Conservation (phyloP, 2,888 invertebrate species). For the Loripinus fragilis region DNA sequence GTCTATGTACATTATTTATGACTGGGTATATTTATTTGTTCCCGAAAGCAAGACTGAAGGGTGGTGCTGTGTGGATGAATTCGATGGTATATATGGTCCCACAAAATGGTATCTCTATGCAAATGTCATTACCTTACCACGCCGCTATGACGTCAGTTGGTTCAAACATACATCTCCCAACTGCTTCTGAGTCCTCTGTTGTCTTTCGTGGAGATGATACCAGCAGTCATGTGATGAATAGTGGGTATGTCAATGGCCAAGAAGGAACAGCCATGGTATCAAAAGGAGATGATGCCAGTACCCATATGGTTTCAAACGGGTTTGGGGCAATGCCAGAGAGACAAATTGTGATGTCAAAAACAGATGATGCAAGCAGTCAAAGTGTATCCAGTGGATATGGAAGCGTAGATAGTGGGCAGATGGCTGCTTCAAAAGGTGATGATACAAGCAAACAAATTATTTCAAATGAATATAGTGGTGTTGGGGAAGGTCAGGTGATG, state of each 20-base stretch:
- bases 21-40: neutral
- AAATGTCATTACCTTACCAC: neutral
- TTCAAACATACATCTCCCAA: neutral
- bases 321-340: neutral
- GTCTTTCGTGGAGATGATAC: neutral
- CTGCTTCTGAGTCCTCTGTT: neutral
- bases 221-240: neutral
- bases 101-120: neutral
- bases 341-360: neutral
- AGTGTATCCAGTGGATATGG: neutral
- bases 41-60: conserved; percentile 13
- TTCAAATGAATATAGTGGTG: neutral
- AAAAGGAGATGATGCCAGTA: neutral
- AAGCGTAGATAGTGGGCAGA: neutral
- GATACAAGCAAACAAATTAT: neutral
- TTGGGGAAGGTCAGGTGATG: neutral
- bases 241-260: neutral
- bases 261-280: neutral
- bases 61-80: neutral
- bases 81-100: neutral
- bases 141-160: neutral
- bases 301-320: neutral
- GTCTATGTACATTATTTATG: neutral
- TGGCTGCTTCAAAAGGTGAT: neutral
- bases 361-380: neutral